Evolutionary conservation across 37 sponge, comb jelly and placozoan genomes (phyloP).

Genomic region (Mnemiopsis leidyi): DNA sequence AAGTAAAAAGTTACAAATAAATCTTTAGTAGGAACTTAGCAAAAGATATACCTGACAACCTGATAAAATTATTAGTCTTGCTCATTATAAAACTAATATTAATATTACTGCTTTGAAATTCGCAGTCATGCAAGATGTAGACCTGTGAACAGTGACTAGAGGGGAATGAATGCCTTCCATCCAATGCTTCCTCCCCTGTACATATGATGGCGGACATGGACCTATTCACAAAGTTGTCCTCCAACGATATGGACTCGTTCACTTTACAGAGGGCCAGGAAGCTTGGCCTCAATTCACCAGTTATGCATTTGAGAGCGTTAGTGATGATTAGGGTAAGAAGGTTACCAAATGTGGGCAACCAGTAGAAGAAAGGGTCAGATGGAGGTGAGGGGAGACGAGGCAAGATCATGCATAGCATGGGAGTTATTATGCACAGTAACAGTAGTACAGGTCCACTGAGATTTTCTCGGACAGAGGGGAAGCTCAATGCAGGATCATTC

Average conservation of each 20-base stretch:
- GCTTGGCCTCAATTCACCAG: neutral
- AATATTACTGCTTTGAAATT: too few relatives aligned
- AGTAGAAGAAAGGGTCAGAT: neutral
- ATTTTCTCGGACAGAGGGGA: neutral
- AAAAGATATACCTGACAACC: too few relatives aligned
- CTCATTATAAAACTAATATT: too few relatives aligned
- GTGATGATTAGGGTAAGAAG: neutral
- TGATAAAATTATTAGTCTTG: too few relatives aligned
- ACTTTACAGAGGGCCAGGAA: conserved; percentile 10
- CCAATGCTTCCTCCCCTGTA: neutral
- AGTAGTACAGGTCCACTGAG: neutral
- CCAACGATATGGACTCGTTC: neutral
- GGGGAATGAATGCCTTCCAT: conserved; percentile 19
- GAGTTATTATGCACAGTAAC: neutral
- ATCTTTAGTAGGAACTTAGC: too few relatives aligned
- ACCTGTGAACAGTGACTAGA: neutral
- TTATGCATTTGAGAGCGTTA: neutral
- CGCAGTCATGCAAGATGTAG: neutral
- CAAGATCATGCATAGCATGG: neutral
- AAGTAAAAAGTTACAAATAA: too few relatives aligned
- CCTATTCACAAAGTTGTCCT: neutral
- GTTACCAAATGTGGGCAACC: neutral
- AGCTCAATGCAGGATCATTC: neutral
- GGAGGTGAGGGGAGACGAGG: neutral
- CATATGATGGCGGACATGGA: neutral